Evolutionary conservation across 2,113 vertebrate genomes (phyloP).

Genomic region (Aegotheles bennettii): DNA sequence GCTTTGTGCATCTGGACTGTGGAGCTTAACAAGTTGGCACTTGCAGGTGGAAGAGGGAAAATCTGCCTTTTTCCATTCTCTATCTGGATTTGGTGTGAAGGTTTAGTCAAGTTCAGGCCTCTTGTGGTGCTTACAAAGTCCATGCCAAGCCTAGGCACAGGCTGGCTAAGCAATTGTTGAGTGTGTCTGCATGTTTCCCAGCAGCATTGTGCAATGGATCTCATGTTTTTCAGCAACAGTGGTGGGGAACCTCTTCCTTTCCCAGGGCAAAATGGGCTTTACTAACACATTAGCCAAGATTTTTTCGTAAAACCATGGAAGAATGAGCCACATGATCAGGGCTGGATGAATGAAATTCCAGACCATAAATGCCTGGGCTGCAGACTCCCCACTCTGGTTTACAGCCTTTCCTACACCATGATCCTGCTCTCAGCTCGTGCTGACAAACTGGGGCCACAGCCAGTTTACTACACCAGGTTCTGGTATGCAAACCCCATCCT

Average conservation of each 20-base stretch:
- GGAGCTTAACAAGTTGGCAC: background rate
- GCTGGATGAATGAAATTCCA: conserved; percentile 38
- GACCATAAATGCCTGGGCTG: background rate
- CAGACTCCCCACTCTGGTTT: background rate
- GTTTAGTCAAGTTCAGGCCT: background rate
- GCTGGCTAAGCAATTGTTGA: background rate
- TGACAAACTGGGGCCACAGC: background rate
- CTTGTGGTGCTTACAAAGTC: background rate
- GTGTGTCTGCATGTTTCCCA: background rate
- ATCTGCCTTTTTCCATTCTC: background rate
- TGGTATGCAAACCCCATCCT: background rate
- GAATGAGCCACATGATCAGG: background rate
- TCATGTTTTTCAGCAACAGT: background rate
- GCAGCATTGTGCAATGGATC: background rate
- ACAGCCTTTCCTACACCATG: background rate
- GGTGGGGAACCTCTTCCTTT: background rate
- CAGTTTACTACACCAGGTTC: background rate
- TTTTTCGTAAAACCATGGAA: background rate
- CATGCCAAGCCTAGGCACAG: background rate
- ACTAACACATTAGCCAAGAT: background rate
- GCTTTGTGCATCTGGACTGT: background rate
- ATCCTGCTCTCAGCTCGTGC: background rate
- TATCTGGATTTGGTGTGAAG: background rate
- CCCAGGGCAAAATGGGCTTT: background rate
- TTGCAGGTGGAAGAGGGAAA: background rate